Evolutionary conservation across 1,140 invertebrate genomes (phyloP), one percentile per base, ranked within the genome.

Genomic region (Psix sp.): DNA sequence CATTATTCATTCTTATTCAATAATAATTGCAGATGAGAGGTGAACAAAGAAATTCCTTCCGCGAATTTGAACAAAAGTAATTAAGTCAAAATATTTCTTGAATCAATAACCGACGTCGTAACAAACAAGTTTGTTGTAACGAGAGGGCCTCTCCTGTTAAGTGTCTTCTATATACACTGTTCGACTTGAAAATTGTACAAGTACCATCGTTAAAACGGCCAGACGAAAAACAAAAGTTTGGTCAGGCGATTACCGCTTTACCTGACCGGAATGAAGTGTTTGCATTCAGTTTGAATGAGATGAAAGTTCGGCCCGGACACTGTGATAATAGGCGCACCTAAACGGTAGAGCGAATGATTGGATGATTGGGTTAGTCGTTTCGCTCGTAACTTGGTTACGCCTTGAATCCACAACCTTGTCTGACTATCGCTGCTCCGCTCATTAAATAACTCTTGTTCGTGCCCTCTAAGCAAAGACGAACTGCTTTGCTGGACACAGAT

Each of bases 311-410:
- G 14, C n/a, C 10, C 33, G 43, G 46, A 54, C 18, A 42, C 26
- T 52, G 39, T 62, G 54, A 66, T 73, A 67, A 74, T 49, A 45
- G 45, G 49, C 38, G 36, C 20, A 39, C 38, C 24, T 51, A 63
- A 75, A 74, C 46, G 77, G 54, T 43, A 40, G 45, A 65, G 21
- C 33, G 63, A 54, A 66, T 73, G 71, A 78, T 78, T 76, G 77
- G 74, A 76, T 78, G 74, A 79, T 76, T 74, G 54, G 68, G 66
- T 77, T 76, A 78, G 67, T 40, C 59, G 63, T 65, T 74, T 70
- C 67, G 57, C 11, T 38, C 57, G 63, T 78, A 76, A 78, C 74
- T 78, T 43, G 51, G 74, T 78, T 79, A 77, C 49, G 60, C 42
- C 59, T 65, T 74, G 70, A 73, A 77, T 70, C 65, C 42, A 70